Conservation (phyloP, 2,888 invertebrate species). For the Petrolisthes cinctipes region DNA sequence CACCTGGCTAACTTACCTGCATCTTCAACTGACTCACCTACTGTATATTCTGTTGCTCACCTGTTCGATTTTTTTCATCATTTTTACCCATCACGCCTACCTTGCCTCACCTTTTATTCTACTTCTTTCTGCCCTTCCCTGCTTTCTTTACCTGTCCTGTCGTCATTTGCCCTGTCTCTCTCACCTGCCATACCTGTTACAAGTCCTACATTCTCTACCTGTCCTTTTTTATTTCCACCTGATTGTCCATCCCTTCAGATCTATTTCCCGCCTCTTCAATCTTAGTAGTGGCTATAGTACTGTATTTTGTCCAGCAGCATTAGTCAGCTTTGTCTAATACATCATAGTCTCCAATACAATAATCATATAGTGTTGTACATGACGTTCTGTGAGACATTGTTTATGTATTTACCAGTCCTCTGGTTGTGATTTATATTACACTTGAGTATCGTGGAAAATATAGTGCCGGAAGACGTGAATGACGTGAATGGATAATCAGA, state of each 20-base stretch:
- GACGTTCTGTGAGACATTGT: too few species aligned
- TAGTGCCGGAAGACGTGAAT: too few species aligned
- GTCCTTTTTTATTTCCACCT: neutral
- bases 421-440: too few species aligned
- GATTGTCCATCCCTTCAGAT: neutral
- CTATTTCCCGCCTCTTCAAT: neutral
- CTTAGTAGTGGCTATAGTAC: too few species aligned
- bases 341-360: too few species aligned
- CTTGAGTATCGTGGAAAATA: too few species aligned
- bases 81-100: neutral
- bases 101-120: neutral
- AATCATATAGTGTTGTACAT: too few species aligned
- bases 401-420: too few species aligned
- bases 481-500: too few species aligned
- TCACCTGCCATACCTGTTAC: neutral
- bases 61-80: neutral
- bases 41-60: neutral
- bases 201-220: neutral
- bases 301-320: too few species aligned
- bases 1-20: neutral
- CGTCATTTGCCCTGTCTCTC: neutral
- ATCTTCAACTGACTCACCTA: neutral
- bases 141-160: neutral
- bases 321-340: too few species aligned
- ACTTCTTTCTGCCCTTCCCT: neutral